phyloP scores from a whole-genome alignment of 2,113 vertebrate species.

The Tympanuchus pallidicinctus region DNA sequence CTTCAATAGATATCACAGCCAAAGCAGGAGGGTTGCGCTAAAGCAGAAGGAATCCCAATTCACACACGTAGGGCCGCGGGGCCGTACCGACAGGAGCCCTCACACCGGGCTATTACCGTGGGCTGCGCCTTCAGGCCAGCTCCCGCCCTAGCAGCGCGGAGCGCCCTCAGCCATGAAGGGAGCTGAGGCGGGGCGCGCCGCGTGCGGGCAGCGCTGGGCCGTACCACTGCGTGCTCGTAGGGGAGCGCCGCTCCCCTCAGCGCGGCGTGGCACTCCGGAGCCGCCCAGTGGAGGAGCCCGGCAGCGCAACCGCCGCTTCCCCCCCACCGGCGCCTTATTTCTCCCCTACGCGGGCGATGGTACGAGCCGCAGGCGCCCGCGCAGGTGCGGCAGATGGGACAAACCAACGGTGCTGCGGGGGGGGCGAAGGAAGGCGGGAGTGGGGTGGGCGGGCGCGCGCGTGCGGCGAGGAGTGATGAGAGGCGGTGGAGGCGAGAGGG shows the following conservation, averaged over 20 bases:
- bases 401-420: constrained; percentile 3
- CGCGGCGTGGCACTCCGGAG: background rate
- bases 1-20: background rate
- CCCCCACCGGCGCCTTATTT: fast-evolving
- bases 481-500: background rate
- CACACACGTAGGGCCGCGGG: background rate
- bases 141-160: too few relatives aligned
- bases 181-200: too few relatives aligned
- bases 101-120: too few relatives aligned
- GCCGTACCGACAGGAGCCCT: too few relatives aligned
- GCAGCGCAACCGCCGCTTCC: too few relatives aligned
- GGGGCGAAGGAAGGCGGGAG: background rate
- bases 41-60: background rate
- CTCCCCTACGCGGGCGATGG: background rate
- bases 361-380: constrained; percentile 21
- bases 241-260: background rate
- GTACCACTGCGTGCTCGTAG: background rate
- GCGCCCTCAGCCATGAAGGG: too few relatives aligned
- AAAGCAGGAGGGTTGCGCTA: too few relatives aligned
- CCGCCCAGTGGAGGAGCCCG: fast-evolving
- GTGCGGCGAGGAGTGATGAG: constrained; percentile 13
- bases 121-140: too few relatives aligned
- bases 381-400: constrained; percentile 23
- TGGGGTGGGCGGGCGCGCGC: background rate
- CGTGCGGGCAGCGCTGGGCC: background rate